Evolutionary conservation across 1,140 invertebrate species (phyloP), one percentile per base, ranked within the genome.

Genomic region (Lucilia cuprina): DNA sequence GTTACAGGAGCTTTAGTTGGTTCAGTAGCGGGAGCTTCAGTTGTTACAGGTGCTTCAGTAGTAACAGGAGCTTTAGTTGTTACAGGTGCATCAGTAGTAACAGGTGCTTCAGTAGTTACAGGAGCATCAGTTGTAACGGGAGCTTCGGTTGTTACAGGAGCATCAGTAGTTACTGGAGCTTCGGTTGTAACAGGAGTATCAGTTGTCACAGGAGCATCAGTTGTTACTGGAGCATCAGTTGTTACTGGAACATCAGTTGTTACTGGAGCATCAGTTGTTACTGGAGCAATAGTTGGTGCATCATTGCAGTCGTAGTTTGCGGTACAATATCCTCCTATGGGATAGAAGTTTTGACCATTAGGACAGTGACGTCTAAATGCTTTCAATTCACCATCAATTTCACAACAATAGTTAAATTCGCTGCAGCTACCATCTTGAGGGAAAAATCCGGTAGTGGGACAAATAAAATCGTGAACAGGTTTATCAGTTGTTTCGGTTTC

Each of bases 361-460:
- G 87, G 88, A 47, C 89, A 90, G 8, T 83, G 47, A 0, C 60
- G n/a, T 13, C 0, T 19, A 7, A 17, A 25, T 0, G 70, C 5
- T 4, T 30, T 2, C 9, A 87, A 14, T 7, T 65, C 50, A 2
- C 60, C 80, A 49, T 84, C 13, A 0, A 14, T 9, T 49, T 74
- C n/a, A 83, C 86, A 41, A 74, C 88, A 90, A 13, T 84, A 2
- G 2, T 88, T n/a, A 50, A 86, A 90, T 50, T 86, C 2, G 5
- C 17, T 5, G 77, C 89, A 90, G 47, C 34, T 82, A 14, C 41
- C 55, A 50, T 49, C 41, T 34, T 74, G 82, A n/a, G 85, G 82
- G 2, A 83, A 78, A 17, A 87, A 82, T 0, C 89, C 89, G 9
- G 65, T 80, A 17, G 84, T 84, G n/a, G 85, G 82, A 74, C 89